Percentiles rank a stretch among this genome's conserved stretches.
These are phyloP conservation scores for Quiscalus mexicanus DNA, from an alignment of 2,113 vertebrate species.

Conservation along the genomic window DNA sequence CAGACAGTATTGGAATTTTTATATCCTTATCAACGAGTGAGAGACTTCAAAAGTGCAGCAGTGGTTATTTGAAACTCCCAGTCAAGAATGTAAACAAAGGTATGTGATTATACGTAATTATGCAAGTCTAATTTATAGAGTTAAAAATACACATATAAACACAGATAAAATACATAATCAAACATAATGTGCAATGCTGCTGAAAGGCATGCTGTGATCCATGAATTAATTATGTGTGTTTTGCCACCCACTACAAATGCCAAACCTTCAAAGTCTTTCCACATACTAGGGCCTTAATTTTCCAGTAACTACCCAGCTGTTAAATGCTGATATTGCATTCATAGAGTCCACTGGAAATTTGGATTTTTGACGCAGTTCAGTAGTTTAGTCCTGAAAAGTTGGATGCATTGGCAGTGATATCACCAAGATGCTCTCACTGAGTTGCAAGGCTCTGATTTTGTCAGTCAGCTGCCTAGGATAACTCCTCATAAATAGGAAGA, in stretches of 20 bases:
- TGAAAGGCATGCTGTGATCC: constrained; percentile 6
- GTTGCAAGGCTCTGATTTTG: neutral
- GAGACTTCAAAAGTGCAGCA: neutral
- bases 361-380: neutral
- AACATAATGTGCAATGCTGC: neutral
- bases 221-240: neutral
- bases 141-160: neutral
- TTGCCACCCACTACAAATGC: neutral
- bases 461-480: neutral
- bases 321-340: neutral
- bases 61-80: neutral
- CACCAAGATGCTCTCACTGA: neutral
- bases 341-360: neutral
- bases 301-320: neutral
- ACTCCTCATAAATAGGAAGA: neutral
- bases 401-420: neutral
- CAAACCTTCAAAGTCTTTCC: neutral
- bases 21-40: neutral
- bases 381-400: neutral
- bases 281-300: neutral
- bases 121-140: neutral
- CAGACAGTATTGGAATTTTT: neutral
- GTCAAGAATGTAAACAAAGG: neutral
- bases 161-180: neutral
- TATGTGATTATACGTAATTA: neutral